These are phyloP conservation scores for Sclerodermus sp. DNA, from an alignment of 2,888 invertebrate genomes.

Conservation along the genomic window DNA sequence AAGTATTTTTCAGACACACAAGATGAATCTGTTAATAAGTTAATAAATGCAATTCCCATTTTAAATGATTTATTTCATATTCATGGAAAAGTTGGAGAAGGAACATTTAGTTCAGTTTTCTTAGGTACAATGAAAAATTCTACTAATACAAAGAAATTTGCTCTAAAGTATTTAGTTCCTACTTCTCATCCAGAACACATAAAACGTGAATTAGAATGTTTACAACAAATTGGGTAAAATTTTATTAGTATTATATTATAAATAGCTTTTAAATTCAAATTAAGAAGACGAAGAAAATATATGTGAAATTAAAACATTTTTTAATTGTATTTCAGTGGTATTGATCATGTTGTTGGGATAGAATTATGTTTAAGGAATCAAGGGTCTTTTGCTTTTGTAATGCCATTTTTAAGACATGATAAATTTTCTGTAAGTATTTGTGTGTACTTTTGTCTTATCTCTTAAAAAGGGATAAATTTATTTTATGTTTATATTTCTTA, in stretches of 20 bases:
- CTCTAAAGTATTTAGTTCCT: constrained; percentile 85
- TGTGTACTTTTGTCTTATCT: background rate
- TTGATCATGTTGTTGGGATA: constrained; percentile 79
- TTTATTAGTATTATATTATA: background rate
- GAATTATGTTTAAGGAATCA: constrained; percentile 75
- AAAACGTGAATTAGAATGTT: constrained; percentile 77
- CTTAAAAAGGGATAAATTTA: constrained; percentile 4
- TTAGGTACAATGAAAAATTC: constrained; percentile 69
- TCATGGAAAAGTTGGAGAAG: constrained; percentile 76
- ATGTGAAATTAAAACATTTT: constrained; percentile 10
- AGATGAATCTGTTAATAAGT: constrained; percentile 50
- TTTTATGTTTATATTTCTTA: constrained; percentile 43
- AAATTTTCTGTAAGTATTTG: constrained; percentile 69
- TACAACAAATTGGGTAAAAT: constrained; percentile 73
- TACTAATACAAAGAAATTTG: constrained; percentile 65
- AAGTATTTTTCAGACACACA: constrained; percentile 11
- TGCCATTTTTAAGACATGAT: constrained; percentile 86
- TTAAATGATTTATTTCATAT: constrained; percentile 68
- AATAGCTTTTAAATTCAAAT: constrained; percentile 7
- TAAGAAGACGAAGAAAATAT: background rate
- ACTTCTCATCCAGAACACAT: constrained; percentile 83
- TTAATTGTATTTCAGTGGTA: constrained; percentile 64
- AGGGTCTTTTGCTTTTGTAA: constrained; percentile 82
- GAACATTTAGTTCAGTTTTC: constrained; percentile 86
- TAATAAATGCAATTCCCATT: constrained; percentile 63